Evolutionary conservation across 30 jellyfish, hydroid and myxozoan species (phyloP), one percentile per base, ranked within the genome.

Genomic region (Hydractinia symbiolongicarpus): DNA sequence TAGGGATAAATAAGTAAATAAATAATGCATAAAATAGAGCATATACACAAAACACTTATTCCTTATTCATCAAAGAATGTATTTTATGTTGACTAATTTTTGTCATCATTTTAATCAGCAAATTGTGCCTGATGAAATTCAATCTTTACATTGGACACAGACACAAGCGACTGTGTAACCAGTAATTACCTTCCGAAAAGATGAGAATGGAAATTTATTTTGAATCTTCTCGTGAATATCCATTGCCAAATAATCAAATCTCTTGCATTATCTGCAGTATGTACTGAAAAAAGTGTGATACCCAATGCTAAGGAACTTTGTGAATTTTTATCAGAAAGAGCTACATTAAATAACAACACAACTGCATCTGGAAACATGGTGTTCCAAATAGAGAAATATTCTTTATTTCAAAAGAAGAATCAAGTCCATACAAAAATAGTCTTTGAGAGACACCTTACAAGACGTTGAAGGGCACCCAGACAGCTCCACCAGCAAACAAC

Each of bases 111-210:
- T 30, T 30, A 30, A 0, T 30, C 44, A 30, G 44, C 44, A 2
- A 0, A 30, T 81, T 81, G 88, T 81, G n/a, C 88, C 89, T 54
- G 89, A 81, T 71, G 89, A 81, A 78, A 77, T 81, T 61, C 89
- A 81, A 64, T 81, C 89, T 67, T 81, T 81, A 55, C 89, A 81
- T 64, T 81, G 89, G 86, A 52, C 89, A 67, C 89, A 81, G 71
- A 81, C 89, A 81, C 89, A 81, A 54, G 86, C 89, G n/a, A 81
- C 89, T 52, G 56, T 69, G 84, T 81, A 62, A 4, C 89, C 89
- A 62, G 89, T 81, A 4, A 86, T 69, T 40, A 62, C 78, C 21
- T 68, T 15, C 44, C 50, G 87, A 61, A 56, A 66, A 9, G 84
- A 67, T 67, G 84, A 67, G 66, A 15, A 76, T 68, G 88, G 88